Percentiles rank a stretch among this genome's conserved stretches.
phyloP scores from a whole-genome alignment of 1,140 invertebrate genomes.

The Diploscapter pachys region DNA sequence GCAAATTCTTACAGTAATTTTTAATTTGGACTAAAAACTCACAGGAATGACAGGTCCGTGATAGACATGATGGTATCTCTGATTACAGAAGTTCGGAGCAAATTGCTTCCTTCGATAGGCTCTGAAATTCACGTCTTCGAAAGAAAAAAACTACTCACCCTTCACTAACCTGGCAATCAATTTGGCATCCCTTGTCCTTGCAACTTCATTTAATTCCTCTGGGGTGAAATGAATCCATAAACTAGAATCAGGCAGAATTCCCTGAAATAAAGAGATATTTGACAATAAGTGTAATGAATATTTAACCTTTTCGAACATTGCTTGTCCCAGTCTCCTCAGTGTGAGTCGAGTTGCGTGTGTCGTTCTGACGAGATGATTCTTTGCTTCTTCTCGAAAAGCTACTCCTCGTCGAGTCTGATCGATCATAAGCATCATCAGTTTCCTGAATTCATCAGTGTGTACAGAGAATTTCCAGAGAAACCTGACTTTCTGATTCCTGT shows the following conservation, averaged over 20 bases:
- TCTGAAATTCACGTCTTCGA: no score
- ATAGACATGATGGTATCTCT: neutral
- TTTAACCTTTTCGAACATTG: conserved; percentile 25
- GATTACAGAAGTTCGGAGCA: conserved; percentile 10
- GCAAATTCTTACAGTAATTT: neutral
- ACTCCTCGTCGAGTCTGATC: conserved; percentile 26
- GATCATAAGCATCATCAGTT: conserved; percentile 15
- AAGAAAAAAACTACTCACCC: no score
- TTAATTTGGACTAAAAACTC: neutral
- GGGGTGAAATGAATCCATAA: conserved; percentile 54
- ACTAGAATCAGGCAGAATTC: conserved; percentile 14
- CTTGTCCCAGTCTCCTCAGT: conserved; percentile 19
- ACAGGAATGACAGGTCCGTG: conserved; percentile 3
- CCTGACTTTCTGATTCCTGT: conserved; percentile 15
- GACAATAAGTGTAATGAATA: conserved; percentile 26
- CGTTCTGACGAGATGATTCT: conserved; percentile 27
- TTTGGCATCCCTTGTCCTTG: conserved; percentile 18
- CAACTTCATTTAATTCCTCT: neutral
- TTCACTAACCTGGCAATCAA: neutral
- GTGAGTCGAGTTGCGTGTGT: conserved; percentile 21
- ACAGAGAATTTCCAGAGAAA: neutral
- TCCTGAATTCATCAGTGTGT: neutral
- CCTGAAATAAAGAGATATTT: neutral
- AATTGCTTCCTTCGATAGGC: conserved; percentile 7
- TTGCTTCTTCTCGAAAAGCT: conserved; percentile 25